Conservation (phyloP, 2,888 invertebrate genomes). For the Ormyrus rosae region DNA sequence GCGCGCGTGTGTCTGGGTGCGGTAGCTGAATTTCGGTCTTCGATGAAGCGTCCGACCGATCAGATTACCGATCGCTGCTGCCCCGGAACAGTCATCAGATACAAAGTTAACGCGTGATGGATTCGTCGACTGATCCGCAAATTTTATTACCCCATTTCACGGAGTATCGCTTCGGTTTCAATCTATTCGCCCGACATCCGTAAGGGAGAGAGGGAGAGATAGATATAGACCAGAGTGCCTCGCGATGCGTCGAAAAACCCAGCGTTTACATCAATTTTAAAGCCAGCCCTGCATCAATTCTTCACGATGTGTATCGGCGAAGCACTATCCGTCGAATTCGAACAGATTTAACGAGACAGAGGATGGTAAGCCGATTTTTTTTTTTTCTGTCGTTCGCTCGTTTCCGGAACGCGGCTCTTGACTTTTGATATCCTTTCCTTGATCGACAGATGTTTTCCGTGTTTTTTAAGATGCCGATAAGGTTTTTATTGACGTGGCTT, state of each 20-base stretch:
- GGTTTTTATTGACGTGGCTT: no score
- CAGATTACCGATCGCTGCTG: conserved; percentile 14
- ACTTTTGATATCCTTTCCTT: no score
- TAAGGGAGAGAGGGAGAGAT: neutral
- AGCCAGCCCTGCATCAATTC: neutral
- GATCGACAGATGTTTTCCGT: no score
- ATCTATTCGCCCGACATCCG: conserved; percentile 11
- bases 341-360: conserved; percentile 31
- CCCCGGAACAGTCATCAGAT: conserved; percentile 39
- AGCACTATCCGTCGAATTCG: neutral
- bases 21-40: conserved; percentile 22
- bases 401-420: no score
- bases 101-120: conserved; percentile 50
- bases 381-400: neutral
- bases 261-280: conserved; percentile 41
- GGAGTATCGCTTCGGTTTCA: conserved; percentile 49
- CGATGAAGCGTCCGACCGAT: conserved; percentile 30
- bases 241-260: neutral
- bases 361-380: neutral
- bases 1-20: neutral
- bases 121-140: conserved; percentile 50
- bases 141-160: conserved; percentile 56
- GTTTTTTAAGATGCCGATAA: no score
- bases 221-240: no score
- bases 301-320: neutral